Percentiles rank a stretch among this genome's conserved stretches.
phyloP scores from a whole-genome alignment of 2,888 invertebrate genomes.

The Drosophila paucipuncta region DNA sequence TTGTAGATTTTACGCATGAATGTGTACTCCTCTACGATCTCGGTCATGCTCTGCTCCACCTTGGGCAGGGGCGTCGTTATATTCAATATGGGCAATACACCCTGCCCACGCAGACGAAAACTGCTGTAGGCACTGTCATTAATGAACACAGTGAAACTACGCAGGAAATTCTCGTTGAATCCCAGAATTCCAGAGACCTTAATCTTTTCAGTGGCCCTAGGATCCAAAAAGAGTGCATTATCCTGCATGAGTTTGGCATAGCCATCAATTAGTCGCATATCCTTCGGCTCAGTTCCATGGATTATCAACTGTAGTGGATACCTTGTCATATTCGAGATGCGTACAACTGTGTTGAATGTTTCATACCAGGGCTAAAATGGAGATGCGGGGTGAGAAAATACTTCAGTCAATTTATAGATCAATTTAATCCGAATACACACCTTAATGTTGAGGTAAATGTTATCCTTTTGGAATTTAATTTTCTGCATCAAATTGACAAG shows the following conservation, averaged over 20 bases:
- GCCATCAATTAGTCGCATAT: slow-evolving; percentile 61
- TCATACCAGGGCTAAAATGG: slow-evolving; percentile 82
- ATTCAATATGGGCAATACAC: slow-evolving; percentile 78
- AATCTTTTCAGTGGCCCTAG: slow-evolving; percentile 41
- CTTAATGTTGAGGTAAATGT: slow-evolving; percentile 74
- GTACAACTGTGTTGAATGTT: slow-evolving; percentile 48
- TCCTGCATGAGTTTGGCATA: slow-evolving; percentile 58
- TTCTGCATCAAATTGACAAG: slow-evolving; percentile 73
- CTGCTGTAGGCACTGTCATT: slow-evolving; percentile 67
- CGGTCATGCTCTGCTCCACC: slow-evolving; percentile 43
- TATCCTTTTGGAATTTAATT: slow-evolving; percentile 68
- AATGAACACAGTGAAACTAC: slow-evolving; percentile 67
- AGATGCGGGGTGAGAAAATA: background rate
- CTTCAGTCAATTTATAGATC: background rate
- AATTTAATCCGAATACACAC: slow-evolving; percentile 47
- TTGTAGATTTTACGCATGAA: slow-evolving; percentile 70
- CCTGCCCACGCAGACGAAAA: slow-evolving; percentile 76
- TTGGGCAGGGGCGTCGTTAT: slow-evolving; percentile 43
- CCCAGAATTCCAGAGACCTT: slow-evolving; percentile 73
- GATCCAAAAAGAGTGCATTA: slow-evolving; percentile 49
- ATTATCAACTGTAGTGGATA: slow-evolving; percentile 62
- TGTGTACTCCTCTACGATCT: slow-evolving; percentile 71
- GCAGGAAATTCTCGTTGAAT: slow-evolving; percentile 71
- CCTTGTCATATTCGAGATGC: slow-evolving; percentile 69
- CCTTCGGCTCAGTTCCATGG: background rate